phyloP scores from a whole-genome alignment of 2,113 vertebrate species.

The Mirza zaza region DNA sequence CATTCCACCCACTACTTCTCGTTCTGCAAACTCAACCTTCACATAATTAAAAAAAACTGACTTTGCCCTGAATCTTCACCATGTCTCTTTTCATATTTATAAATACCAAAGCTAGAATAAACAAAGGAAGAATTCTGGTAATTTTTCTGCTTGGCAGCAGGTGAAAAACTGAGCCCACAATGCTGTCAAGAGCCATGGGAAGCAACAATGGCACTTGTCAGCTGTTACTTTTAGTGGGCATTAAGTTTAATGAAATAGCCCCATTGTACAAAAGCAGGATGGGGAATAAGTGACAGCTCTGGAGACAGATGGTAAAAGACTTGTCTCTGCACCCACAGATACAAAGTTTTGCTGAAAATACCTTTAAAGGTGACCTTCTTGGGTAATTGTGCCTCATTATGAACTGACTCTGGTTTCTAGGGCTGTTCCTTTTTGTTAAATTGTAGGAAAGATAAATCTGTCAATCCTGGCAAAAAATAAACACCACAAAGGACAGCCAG shows the following conservation, averaged over 20 bases:
- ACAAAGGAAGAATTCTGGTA: constrained; percentile 23
- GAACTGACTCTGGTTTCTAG: neutral
- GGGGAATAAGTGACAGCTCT: neutral
- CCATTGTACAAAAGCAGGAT: neutral
- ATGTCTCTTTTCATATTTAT: neutral
- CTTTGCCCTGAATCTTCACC: neutral
- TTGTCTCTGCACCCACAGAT: constrained; percentile 14
- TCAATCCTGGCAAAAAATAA: constrained; percentile 19
- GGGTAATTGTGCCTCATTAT: neutral
- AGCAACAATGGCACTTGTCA: constrained; percentile 9
- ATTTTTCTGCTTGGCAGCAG: constrained; percentile 34
- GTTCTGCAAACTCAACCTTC: neutral
- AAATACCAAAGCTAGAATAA: neutral
- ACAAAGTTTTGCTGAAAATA: neutral
- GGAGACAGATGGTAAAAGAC: constrained; percentile 14
- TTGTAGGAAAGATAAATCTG: neutral
- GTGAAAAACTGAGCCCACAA: neutral
- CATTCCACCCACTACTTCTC: neutral
- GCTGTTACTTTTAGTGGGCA: neutral
- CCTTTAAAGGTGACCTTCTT: constrained; percentile 25
- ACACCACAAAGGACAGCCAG: neutral
- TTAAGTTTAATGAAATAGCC: neutral
- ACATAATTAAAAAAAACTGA: neutral
- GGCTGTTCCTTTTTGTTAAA: neutral
- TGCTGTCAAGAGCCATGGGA: neutral